Conservation (phyloP, 37 sponge, comb jelly and placozoan species). For the Cladorhizidae sp. region DNA sequence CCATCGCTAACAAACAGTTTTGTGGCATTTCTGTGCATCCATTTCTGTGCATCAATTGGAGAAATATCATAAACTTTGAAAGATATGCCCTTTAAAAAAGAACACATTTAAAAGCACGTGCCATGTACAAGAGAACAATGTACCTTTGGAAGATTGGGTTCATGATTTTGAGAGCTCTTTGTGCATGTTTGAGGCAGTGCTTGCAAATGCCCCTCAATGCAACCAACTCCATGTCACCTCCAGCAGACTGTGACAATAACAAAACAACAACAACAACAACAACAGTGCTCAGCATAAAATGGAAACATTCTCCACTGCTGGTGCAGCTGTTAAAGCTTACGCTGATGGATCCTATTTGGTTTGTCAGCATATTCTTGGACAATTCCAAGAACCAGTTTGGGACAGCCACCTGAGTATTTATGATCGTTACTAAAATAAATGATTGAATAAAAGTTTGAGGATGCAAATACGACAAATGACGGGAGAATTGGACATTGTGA, state of each 20-base stretch:
- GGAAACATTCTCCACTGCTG: not conserved
- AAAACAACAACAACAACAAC: not conserved
- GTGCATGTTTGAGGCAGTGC: slow-evolving; percentile 16
- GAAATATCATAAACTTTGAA: too few species aligned
- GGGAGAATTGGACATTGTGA: too few species aligned
- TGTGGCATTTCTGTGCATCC: too few species aligned
- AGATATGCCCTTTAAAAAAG: too few species aligned
- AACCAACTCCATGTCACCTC: slow-evolving; percentile 3
- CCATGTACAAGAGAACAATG: too few species aligned
- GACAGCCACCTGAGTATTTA: slow-evolving; percentile 6
- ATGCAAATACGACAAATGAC: too few species aligned
- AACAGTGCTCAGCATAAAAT: not conserved
- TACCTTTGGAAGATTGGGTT: slow-evolving; percentile 39
- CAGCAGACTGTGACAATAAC: not conserved
- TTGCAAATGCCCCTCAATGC: slow-evolving; percentile 25
- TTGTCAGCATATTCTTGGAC: not conserved
- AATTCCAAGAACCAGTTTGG: slow-evolving; percentile 21
- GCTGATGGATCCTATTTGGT: not conserved
- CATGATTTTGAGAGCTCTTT: slow-evolving; percentile 10
- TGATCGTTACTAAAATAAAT: too few species aligned
- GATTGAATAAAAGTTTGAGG: too few species aligned
- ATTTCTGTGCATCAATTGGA: too few species aligned
- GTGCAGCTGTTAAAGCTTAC: not conserved
- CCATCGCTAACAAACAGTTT: too few species aligned
- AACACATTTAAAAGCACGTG: too few species aligned